phyloP scores from a whole-genome alignment of 2,888 invertebrate species.

The Dexiosoma caninum region DNA sequence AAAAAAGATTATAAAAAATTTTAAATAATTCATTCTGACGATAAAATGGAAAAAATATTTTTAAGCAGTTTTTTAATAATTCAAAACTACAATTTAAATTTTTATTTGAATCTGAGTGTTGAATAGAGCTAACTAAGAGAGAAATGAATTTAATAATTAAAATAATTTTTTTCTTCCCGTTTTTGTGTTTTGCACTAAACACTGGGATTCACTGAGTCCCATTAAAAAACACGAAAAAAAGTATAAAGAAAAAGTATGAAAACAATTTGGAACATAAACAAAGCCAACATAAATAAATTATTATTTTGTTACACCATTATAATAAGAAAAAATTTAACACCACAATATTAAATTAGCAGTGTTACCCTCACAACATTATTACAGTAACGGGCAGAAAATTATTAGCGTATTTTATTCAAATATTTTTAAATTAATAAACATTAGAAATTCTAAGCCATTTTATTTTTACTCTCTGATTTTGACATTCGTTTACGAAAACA shows the following conservation, averaged over 20 bases:
- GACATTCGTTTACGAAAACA: no score
- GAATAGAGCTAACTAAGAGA: not conserved
- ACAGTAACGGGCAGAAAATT: no score
- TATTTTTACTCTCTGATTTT: no score
- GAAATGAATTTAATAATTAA: slow-evolving; percentile 36
- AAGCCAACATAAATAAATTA: slow-evolving; percentile 41
- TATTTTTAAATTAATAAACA: no score
- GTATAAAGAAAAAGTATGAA: not conserved
- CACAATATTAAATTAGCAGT: slow-evolving; percentile 3
- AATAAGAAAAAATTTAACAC: slow-evolving; percentile 12
- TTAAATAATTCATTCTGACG: no score
- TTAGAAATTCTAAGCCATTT: no score
- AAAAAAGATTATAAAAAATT: no score
- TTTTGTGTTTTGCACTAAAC: not conserved
- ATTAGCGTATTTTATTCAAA: no score
- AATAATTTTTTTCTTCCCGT: slow-evolving; percentile 11
- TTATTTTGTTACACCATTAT: slow-evolving; percentile 16
- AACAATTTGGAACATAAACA: not conserved
- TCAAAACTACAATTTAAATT: no score
- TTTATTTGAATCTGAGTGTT: not conserved
- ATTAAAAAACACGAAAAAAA: not conserved
- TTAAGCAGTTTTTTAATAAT: no score
- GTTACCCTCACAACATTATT: no score
- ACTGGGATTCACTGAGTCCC: not conserved
- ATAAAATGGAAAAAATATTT: no score